Conservation (phyloP, 1,140 invertebrate species). For the roundworm (Caenorhabditis elegans) region DNA sequence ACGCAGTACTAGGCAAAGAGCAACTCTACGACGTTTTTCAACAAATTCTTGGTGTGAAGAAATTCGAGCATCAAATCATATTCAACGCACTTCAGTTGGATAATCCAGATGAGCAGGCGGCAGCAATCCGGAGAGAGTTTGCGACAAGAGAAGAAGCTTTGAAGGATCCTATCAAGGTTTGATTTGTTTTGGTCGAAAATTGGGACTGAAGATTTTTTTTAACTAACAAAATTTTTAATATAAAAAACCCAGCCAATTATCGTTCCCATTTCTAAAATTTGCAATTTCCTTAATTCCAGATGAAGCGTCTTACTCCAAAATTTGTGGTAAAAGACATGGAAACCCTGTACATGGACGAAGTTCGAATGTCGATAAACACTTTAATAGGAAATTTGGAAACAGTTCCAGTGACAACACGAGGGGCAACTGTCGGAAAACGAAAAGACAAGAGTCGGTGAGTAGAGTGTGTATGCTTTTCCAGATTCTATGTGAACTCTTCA, state of each 20-base stretch:
- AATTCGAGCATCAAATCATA: slow-evolving; percentile 98
- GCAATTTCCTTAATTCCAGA: slow-evolving; percentile 72
- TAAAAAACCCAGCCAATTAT: no score
- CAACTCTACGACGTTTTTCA: slow-evolving; percentile 99
- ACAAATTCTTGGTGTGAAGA: slow-evolving; percentile 95
- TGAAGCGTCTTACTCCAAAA: slow-evolving; percentile 94
- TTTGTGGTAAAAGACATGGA: slow-evolving; percentile 99
- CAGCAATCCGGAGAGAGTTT: slow-evolving; percentile 94
- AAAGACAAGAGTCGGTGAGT: slow-evolving; percentile 88
- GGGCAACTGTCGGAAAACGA: slow-evolving; percentile 73
- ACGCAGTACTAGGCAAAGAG: slow-evolving; percentile 89
- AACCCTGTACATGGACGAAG: slow-evolving; percentile 94
- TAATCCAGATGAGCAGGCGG: slow-evolving; percentile 98
- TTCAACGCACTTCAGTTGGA: slow-evolving; percentile 97
- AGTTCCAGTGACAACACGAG: slow-evolving; percentile 88
- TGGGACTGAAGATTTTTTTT: no score
- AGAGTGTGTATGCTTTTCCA: neutral
- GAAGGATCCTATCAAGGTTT: slow-evolving; percentile 91
- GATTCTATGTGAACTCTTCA: neutral
- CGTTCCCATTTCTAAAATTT: no score
- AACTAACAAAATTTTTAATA: no score
- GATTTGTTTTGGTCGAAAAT: no score
- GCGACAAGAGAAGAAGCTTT: slow-evolving; percentile 94
- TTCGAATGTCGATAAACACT: slow-evolving; percentile 90
- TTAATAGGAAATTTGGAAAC: slow-evolving; percentile 98